Base-by-base conservation (phyloP, 2,888 invertebrate genomes). In the Ariolimax columbianus region DNA sequence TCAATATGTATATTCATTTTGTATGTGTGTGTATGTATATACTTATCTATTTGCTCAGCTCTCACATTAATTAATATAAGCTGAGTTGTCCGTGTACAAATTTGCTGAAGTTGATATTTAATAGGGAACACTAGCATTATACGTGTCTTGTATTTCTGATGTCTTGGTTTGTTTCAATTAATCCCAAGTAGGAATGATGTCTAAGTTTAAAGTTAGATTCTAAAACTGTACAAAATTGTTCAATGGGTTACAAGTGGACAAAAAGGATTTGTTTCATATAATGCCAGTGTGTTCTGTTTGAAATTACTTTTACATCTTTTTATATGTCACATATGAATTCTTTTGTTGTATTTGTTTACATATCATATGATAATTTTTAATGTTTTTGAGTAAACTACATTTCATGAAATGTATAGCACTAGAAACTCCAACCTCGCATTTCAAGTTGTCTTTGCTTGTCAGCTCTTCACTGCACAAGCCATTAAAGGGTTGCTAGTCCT, bases 261-360 rank as follows among this genome's bases (percentile, higher is more conserved):
- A 70, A 70, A 38, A 38, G 38, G 0, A 17, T 70, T 70, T 70
- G 2, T 14, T 70, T 38, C 17, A 70, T 1, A 70, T 36, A 38
- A 36, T 70, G 19, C 66, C 33, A 33, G 6, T 66, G 66, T 66
- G 66, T 66, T 66, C 38, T 70, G 70, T 70, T 70, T 70, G 36
- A 70, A 36, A 70, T 6, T 30, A 66, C 19, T 33, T 33, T 70
- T 38, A 38, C n/a, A 17, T 70, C 23, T 36, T 38, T 70, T 19
- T n/a, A 33, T 66, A 1, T 36, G 4, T 36, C 2, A 3, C 4
- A 38, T 36, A 26, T 38, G 9, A 38, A 63, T 63, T 63, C n/a
- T 63, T 63, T 33, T 33, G 6, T 17, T 1, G 9, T 17, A 38
- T 38, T 70, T 70, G 38, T 70, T 6, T 66, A 23, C 19, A 70